These are phyloP conservation scores for Schizopygopsis malacanthus DNA, from an alignment of 2,797 vertebrate genomes.

Conservation along the genomic window DNA sequence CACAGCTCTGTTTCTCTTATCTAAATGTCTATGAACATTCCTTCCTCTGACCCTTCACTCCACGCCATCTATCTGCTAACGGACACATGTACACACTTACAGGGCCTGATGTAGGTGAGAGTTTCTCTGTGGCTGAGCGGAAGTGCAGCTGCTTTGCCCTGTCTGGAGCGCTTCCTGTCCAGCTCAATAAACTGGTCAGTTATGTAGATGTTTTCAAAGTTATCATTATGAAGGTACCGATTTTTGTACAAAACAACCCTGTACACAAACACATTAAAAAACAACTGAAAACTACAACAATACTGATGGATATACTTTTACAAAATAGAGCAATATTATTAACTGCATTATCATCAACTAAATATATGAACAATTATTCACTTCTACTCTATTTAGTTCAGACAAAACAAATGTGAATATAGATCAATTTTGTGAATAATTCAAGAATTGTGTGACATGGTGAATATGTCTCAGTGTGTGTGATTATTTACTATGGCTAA, in stretches of 20 bases:
- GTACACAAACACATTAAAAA: conserved; percentile 42
- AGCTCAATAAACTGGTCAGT: conserved; percentile 77
- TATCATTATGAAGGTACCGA: conserved; percentile 76
- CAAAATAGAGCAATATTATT: background rate
- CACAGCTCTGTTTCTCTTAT: background rate
- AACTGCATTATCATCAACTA: background rate
- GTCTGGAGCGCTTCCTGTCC: conserved; percentile 68
- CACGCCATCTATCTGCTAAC: conserved; percentile 28
- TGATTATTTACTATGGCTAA: background rate
- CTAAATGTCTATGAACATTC: conserved; percentile 17
- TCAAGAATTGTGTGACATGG: background rate
- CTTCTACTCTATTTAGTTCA: background rate
- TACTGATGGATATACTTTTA: background rate
- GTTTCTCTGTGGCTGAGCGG: conserved; percentile 80
- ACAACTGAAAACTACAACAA: conserved; percentile 18
- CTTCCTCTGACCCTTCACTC: conserved; percentile 6
- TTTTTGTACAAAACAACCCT: conserved; percentile 82
- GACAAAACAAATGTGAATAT: background rate
- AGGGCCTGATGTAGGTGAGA: conserved; percentile 78
- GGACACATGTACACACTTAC: conserved; percentile 66
- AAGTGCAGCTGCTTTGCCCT: conserved; percentile 76
- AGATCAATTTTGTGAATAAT: background rate
- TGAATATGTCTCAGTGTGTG: background rate
- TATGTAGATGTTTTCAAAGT: conserved; percentile 89
- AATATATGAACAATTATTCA: background rate